These are phyloP conservation scores for Bombylius major DNA, from an alignment of 2,888 invertebrate genomes.

Conservation along the genomic window DNA sequence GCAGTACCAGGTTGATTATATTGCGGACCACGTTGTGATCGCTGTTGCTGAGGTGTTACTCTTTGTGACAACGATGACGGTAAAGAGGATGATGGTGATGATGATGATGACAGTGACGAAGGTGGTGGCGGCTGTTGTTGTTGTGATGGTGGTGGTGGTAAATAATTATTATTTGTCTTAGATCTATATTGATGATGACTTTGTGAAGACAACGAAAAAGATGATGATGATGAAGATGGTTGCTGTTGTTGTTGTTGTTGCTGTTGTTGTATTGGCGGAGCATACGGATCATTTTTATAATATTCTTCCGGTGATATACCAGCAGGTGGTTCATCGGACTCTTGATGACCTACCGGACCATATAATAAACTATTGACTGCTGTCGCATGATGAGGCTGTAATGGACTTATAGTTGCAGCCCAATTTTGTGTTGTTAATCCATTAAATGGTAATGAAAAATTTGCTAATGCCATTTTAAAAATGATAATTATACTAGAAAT, in stretches of 20 bases:
- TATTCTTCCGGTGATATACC: constrained; percentile 19
- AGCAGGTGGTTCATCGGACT: constrained; percentile 20
- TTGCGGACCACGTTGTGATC: not conserved
- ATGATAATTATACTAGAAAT: not conserved
- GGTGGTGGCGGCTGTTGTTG: constrained; percentile 1
- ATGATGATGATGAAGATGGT: constrained; percentile 13
- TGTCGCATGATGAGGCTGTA: constrained; percentile 33
- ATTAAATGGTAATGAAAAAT: constrained; percentile 35
- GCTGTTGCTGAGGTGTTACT: not conserved
- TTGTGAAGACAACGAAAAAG: constrained; percentile 15
- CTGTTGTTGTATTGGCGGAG: constrained; percentile 25
- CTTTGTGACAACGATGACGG: not conserved
- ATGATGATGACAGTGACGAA: constrained; percentile 8
- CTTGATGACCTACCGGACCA: constrained; percentile 35
- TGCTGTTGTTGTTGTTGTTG: constrained; percentile 3
- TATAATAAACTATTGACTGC: constrained; percentile 34
- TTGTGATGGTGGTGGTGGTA: constrained; percentile 28
- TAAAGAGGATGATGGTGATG: constrained; percentile 19
- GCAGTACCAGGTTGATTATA: constrained; percentile 1
- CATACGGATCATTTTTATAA: constrained; percentile 36
- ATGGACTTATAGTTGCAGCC: constrained; percentile 26
- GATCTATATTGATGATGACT: constrained; percentile 21
- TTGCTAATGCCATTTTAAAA: constrained; percentile 30
- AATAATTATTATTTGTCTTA: constrained; percentile 29
- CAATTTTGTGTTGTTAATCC: constrained; percentile 26